These are phyloP conservation scores for Oophaga pumilio DNA, from an alignment of 2,113 vertebrate genomes.

Conservation along the genomic window DNA sequence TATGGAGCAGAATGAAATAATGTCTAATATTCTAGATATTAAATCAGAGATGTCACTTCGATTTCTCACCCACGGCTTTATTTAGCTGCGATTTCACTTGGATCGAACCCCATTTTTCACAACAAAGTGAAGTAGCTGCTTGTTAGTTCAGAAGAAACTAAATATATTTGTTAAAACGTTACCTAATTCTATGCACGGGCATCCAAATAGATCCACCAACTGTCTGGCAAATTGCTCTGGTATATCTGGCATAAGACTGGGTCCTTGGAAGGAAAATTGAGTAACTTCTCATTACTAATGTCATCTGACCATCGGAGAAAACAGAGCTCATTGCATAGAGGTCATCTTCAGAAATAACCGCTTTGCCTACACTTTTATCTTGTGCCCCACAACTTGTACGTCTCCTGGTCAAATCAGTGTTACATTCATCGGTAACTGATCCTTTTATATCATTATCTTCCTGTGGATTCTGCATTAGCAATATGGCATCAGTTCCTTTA, in stretches of 20 bases:
- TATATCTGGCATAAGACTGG: neutral
- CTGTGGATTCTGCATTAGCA: neutral
- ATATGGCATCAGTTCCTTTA: neutral
- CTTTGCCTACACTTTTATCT: neutral
- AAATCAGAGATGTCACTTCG: too few relatives aligned
- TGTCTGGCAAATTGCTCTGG: constrained; percentile 13
- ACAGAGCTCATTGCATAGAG: neutral
- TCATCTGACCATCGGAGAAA: neutral
- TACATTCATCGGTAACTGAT: neutral
- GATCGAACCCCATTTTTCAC: too few relatives aligned
- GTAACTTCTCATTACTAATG: too few relatives aligned
- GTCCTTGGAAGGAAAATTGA: neutral
- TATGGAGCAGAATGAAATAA: too few relatives aligned
- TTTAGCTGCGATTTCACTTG: too few relatives aligned
- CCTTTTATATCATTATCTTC: neutral
- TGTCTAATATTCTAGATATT: too few relatives aligned
- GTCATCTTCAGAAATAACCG: neutral
- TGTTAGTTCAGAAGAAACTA: neutral
- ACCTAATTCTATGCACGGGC: neutral
- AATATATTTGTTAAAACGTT: neutral
- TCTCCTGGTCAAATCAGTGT: neutral
- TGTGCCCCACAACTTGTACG: neutral
- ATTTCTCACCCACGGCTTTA: too few relatives aligned
- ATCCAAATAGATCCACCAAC: constrained; percentile 8
- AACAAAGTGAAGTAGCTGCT: neutral